Evolutionary conservation across 2,113 vertebrate genomes (phyloP), one percentile per base, ranked within the genome.

Genomic region (Mirza zaza): DNA sequence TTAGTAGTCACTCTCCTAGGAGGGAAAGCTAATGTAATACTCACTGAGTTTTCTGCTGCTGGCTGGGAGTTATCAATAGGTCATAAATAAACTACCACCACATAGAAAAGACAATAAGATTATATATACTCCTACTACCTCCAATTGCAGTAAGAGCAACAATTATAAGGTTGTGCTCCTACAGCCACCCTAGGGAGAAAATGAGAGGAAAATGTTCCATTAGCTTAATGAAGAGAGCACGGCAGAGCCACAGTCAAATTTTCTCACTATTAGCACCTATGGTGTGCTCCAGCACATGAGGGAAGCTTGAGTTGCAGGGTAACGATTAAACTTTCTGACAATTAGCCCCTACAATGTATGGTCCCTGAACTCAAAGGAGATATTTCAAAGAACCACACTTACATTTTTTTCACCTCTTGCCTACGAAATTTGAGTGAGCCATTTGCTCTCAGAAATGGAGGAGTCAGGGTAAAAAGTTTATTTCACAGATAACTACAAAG

Each of bases 131-230:
- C 98, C 99, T 98, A 98, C 98, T 97, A 98, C 98, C 98, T 98
- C 98, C 98, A 98, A 98, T 99, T 99, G 98, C 96, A 91, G 97
- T 98, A 98, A 99, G 98, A 98, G 98, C 98, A 98, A 98, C 98
- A 99, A 98, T 99, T 99, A 99, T 98, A 98, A 99, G 98, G 98
- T 97, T 98, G 98, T 97, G 98, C 98, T 99, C 98, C 98, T 98
- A 98, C 98, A 98, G 98, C 96, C 96, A 97, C 98, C 99, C 98
- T 98, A 67, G 97, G 96, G 98, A 98, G 99, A 99, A 99, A 99
- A 99, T 99, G 98, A 98, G 98, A 98, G 98, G 98, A 98, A 99
- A 99, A 97, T 98, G 98, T 98, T 99, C 99, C 99, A 99, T 99
- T 99, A 99, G 98, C 98, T 97, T 98, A 99, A 99, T 98, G 98